Conservation (phyloP, 2,888 invertebrate species). For the Scelioninae gen. 1 region DNA sequence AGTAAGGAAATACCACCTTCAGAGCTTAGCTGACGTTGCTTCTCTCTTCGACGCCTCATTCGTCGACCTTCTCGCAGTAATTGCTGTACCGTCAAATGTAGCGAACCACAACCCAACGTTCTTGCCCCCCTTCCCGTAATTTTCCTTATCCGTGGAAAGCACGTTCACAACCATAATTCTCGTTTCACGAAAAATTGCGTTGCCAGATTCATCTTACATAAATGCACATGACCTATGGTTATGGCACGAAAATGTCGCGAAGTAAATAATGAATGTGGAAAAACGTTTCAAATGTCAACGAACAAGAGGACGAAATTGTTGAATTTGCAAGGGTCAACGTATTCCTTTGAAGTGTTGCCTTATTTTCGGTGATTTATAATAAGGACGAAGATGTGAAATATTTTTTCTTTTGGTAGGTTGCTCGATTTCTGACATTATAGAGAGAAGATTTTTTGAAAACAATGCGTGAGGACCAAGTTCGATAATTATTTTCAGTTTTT, state of each 20-base stretch:
- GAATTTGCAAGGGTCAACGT: constrained; percentile 19
- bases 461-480: too few relatives aligned
- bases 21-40: constrained; percentile 71
- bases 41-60: constrained; percentile 59
- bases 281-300: constrained; percentile 35
- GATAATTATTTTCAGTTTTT: too few relatives aligned
- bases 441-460: constrained; percentile 5
- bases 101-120: constrained; percentile 52
- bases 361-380: constrained; percentile 27
- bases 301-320: constrained; percentile 26
- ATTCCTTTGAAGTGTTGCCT: constrained; percentile 27
- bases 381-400: not conserved
- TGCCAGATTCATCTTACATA: constrained; percentile 51
- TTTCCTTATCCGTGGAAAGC: constrained; percentile 43
- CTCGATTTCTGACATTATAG: constrained; percentile 10
- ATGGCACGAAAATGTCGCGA: constrained; percentile 20
- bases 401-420: not conserved
- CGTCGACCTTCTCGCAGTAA: constrained; percentile 77
- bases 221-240: constrained; percentile 28
- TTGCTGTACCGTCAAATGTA: constrained; percentile 75
- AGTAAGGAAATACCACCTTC: constrained; percentile 51
- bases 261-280: constrained; percentile 16
- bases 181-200: constrained; percentile 62
- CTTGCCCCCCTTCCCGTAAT: constrained; percentile 30
- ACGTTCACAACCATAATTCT: constrained; percentile 60